Percentiles rank a stretch among this genome's conserved stretches.
Evolutionary conservation across 2,797 vertebrate genomes (phyloP).

Genomic region (Ctenochaetus hawaiiensis): DNA sequence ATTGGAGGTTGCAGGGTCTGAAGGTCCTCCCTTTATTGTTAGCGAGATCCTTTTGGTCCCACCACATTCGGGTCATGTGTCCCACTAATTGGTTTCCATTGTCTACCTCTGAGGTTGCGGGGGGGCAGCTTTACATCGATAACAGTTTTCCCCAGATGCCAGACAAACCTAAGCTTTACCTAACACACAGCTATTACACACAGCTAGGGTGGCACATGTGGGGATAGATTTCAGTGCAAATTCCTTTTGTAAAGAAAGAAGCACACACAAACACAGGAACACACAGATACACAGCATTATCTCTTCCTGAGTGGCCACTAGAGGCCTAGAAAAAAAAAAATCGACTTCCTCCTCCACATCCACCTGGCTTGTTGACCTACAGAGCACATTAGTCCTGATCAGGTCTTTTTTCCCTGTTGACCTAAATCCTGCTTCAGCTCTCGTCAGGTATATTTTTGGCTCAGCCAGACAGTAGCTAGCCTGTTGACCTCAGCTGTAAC

Average conservation of each 20-base stretch:
- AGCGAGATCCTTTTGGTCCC: conserved; percentile 37
- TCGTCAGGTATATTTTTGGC: conserved; percentile 52
- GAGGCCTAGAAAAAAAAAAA: conserved; percentile 47
- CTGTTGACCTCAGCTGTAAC: conserved; percentile 58
- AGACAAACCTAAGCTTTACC: conserved; percentile 36
- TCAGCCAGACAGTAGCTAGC: conserved; percentile 33
- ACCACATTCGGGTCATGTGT: conserved; percentile 53
- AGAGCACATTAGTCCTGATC: conserved; percentile 25
- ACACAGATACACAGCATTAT: neutral
- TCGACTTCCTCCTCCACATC: conserved; percentile 26
- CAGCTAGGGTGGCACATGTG: conserved; percentile 47
- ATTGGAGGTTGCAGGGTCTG: conserved; percentile 16
- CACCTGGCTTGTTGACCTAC: conserved; percentile 49
- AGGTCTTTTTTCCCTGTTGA: conserved; percentile 19
- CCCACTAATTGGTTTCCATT: conserved; percentile 70
- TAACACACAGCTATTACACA: conserved; percentile 54
- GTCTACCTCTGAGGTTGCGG: conserved; percentile 27
- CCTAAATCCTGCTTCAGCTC: conserved; percentile 40
- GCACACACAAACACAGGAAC: conserved; percentile 16
- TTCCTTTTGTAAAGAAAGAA: conserved; percentile 10
- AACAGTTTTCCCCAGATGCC: conserved; percentile 54
- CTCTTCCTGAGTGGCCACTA: conserved; percentile 25
- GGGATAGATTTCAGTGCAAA: conserved; percentile 54
- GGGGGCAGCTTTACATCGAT: conserved; percentile 49
- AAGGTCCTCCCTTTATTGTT: conserved; percentile 42